These are phyloP conservation scores for Cepaea hortensis DNA, from an alignment of 2,888 invertebrate genomes.

Conservation along the genomic window DNA sequence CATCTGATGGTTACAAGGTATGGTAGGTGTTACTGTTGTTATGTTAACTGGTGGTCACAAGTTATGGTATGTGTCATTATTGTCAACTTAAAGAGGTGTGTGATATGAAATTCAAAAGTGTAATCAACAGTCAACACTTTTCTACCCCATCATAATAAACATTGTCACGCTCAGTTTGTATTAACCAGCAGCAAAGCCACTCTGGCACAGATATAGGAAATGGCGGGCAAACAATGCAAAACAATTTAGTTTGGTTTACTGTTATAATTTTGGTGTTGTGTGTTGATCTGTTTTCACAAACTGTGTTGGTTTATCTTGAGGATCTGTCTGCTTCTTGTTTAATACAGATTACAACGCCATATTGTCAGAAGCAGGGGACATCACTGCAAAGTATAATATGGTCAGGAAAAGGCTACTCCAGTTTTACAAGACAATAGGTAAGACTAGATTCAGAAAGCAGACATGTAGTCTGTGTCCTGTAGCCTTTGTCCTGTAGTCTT, in stretches of 20 bases:
- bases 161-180: too few relatives aligned
- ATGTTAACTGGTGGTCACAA: conserved; percentile 80
- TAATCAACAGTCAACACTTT: too few relatives aligned
- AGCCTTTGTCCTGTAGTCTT: neutral
- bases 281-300: too few relatives aligned
- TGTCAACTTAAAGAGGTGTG: neutral
- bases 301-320: neutral
- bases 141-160: too few relatives aligned
- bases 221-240: too few relatives aligned
- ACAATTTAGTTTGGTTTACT: too few relatives aligned
- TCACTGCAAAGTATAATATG: conserved; percentile 85
- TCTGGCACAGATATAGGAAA: too few relatives aligned
- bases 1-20: too few relatives aligned
- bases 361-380: conserved; percentile 89
- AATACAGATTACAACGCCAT: conserved; percentile 91
- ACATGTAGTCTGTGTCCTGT: neutral
- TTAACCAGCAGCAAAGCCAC: too few relatives aligned
- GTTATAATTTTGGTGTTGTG: too few relatives aligned
- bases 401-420: conserved; percentile 59
- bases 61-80: conserved; percentile 64
- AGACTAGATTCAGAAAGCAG: neutral
- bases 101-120: too few relatives aligned
- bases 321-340: neutral
- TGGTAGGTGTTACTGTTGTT: conserved; percentile 47
- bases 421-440: conserved; percentile 55